Percentiles rank a stretch among this genome's conserved stretches.
These are phyloP conservation scores for Sylvietta virens DNA, from an alignment of 2,113 vertebrate genomes.

Conservation along the genomic window DNA sequence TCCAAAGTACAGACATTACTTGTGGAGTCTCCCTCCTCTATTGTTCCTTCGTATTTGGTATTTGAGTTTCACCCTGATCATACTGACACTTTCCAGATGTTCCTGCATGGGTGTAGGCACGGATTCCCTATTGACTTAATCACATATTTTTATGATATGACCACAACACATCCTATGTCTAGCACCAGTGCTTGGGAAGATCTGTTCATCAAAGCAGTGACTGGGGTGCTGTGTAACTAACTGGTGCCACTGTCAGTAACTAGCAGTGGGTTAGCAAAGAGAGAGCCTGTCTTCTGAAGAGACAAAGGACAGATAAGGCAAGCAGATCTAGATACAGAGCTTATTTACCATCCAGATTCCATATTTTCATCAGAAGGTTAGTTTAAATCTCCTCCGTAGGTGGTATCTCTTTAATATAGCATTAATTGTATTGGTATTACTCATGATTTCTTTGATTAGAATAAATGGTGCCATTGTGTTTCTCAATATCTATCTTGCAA, in stretches of 20 bases:
- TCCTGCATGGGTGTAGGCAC: not conserved
- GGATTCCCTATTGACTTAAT: not conserved
- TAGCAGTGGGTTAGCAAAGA: not conserved
- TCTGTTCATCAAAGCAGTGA: not conserved
- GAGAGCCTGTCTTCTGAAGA: not conserved
- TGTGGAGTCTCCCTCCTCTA: not conserved
- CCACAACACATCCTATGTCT: not conserved
- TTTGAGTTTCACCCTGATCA: not conserved
- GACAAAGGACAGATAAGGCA: not conserved
- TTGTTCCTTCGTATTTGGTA: not conserved
- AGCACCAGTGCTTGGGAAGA: not conserved
- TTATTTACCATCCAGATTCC: not conserved
- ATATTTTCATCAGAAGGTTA: not conserved
- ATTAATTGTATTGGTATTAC: not conserved
- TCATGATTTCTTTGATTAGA: constrained; percentile 3
- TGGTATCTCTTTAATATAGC: not conserved
- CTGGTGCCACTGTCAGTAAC: not conserved
- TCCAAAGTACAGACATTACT: not conserved
- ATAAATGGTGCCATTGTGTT: not conserved
- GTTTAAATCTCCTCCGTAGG: not conserved
- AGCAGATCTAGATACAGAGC: not conserved
- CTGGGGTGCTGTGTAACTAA: not conserved
- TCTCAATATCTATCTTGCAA: not conserved
- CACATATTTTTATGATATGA: not conserved
- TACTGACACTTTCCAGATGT: not conserved